Base-by-base conservation (phyloP, 2,888 invertebrate genomes). In the Parnassius apollo region DNA sequence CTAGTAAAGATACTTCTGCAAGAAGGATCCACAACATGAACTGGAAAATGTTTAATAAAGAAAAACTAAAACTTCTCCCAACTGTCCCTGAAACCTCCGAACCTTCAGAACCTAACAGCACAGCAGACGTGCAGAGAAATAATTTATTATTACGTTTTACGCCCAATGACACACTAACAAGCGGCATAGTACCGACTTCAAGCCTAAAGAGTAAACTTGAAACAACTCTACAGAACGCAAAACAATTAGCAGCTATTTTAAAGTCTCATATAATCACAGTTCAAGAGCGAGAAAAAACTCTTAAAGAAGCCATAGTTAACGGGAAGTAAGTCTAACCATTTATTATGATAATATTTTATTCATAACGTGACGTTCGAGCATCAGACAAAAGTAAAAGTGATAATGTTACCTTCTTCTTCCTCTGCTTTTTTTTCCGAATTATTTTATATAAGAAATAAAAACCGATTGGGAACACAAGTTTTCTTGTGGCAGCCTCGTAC, bases 261-360 rank as follows among this genome's bases (percentile, higher is more conserved):
- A 81, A 77, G 56, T 56, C 64, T 2, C 83, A 88, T 66, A 88
- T 91, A 42, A 50, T 65, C 1, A 68, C 70, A 35, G 64, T 84
- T 2, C 65, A 75, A 10, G 63, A 68, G 1, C 75, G 75, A 9
- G 90, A 91, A 66, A 71, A 66, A 7, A 18, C 65, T 7, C 64
- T 91, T 12, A 91, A 91, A 65, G 85, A 89, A 42, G 78, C 81
- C 3, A 87, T 90, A 55, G 73, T 75, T 1, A 82, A 78, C 56
- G 90, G 88, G 66, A 85, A 85, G 90, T 88, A 75, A 75, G 66
- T 49, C 10, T 18, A 7, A 35, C 3, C 35, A 35, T 35, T 35
- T 35, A 35, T 7, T 35, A 2, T 7, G 7, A 35, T 35, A 35
- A 35, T 35, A 35, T 35, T 35, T 35, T 2, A 35, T 35, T 7